Evolutionary conservation across 2,888 invertebrate species (phyloP), one percentile per base, ranked within the genome.

Genomic region (Drosophila kambysellisi): DNA sequence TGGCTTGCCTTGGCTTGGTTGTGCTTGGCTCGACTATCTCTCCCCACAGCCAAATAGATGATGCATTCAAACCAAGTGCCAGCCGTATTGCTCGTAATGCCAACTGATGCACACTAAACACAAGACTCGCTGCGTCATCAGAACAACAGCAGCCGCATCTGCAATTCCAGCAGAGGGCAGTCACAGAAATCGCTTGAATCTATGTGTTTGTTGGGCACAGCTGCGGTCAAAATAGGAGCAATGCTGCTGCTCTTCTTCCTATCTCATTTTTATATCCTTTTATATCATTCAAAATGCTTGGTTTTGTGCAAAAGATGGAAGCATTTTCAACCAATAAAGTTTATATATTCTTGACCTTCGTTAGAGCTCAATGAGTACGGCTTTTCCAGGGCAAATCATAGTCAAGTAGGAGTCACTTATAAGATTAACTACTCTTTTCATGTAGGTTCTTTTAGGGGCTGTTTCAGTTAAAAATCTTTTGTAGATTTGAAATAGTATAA

Each of bases 11-110:
- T 8, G 39, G n/a, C 5, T 43, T 46, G 20, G 20, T 12, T 20
- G 20, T 6, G 29, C 29, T 9, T 25, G 29, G 17, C 50, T 50
- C 46, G 29, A 9, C 29, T 54, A 30, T 30, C 41, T 20, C 9
- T 15, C 15, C n/a, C 17, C 17, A 62, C 64, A 68, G 54, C 64
- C 73, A 79, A 82, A 88, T 74, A 79, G 76, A 84, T 80, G 83
- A 79, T 70, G 82, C 87, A 83, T 86, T 86, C 81, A 86, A 81
- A 67, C 70, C 70, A 81, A 86, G 67, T 73, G 70, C 66, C 54
- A 46, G 64, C 33, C 72, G 65, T 68, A 75, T 77, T 83, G 65
- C 80, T 72, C 53, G 64, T 41, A 62, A 58, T 50, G 39, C 62
- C 66, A 76, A 60, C 67, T 46, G 67, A 78, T 53, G 63, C 74